Evolutionary conservation across 2,888 invertebrate genomes (phyloP), one percentile per base, ranked within the genome.

Genomic region (Dryobotodes eremita): DNA sequence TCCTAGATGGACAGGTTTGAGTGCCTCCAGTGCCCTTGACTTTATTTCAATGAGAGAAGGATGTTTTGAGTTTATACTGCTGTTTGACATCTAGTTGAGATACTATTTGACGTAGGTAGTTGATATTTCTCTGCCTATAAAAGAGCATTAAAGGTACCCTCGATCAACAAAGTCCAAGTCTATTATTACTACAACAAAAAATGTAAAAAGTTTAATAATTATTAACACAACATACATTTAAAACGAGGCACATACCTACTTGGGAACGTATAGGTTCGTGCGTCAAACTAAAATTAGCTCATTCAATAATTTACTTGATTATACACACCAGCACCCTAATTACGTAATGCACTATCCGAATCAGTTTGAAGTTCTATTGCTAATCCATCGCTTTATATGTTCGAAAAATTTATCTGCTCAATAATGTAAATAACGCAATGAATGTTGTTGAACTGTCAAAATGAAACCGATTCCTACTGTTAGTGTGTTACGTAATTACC

Each of bases 21-120:
- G 80, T 77, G 66, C 13, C 81, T 86, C 71, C 53, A 80, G 57
- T 83, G 77, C 36, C 82, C 89, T 69, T 86, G 87, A 88, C 80
- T 78, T 86, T 81, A 77, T 80, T 83, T 78, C 48, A 72, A 57
- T 50, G 53, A 62, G 77, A 73, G 71, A 77, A 64, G 72, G 69
- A 68, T 77, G 57, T 88, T 86, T 78, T 26, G 11, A 69, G 57
- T 72, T 66, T 75, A 78, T 62, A 59, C 17, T 23, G 13, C 5
- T 65, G 0, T 31, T 11, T 50, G n/a, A 31, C 10, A 2, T 50
- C 50, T 80, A 15, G 31, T 31, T 13, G 17, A 46, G 23, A 61
- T n/a, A n/a, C 31, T 61, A 48, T 57, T 59, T 31, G 8, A 42
- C 13, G 17, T 31, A 31, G 17, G 42, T 31, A 48, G 31, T 8